Conservation (phyloP, 35 echinoderm and acorn worm genomes). For the Ptychodera flava region DNA sequence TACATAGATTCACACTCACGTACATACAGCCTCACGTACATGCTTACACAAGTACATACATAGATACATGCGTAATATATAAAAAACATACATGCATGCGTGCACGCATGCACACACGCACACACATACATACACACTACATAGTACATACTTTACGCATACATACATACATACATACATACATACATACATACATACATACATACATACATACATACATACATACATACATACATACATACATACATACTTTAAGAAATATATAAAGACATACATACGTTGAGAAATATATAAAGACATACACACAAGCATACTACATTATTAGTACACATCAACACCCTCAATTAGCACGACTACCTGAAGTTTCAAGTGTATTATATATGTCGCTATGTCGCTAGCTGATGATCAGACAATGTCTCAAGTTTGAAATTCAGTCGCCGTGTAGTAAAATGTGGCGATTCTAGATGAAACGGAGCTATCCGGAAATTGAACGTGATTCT, state of each 20-base stretch:
- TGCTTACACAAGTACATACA: too few species aligned
- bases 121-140: background rate
- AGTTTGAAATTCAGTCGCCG: too few species aligned
- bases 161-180: conserved; percentile 2
- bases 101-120: background rate
- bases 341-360: too few species aligned
- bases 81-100: background rate
- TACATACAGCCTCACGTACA: too few species aligned
- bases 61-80: background rate
- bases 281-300: background rate
- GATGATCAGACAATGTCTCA: too few species aligned
- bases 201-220: background rate
- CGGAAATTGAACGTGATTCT: too few species aligned
- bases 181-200: conserved; percentile 2
- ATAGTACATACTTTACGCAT: conserved; percentile 2
- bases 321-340: too few species aligned
- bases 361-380: too few species aligned
- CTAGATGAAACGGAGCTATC: too few species aligned
- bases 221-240: background rate
- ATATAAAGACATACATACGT: background rate
- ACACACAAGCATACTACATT: background rate
- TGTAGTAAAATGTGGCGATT: too few species aligned
- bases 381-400: too few species aligned
- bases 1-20: too few species aligned
- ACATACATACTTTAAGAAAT: background rate